Percentiles rank a stretch among this genome's conserved stretches.
Conservation (phyloP, 2,113 vertebrate species). For the Poecile atricapillus region DNA sequence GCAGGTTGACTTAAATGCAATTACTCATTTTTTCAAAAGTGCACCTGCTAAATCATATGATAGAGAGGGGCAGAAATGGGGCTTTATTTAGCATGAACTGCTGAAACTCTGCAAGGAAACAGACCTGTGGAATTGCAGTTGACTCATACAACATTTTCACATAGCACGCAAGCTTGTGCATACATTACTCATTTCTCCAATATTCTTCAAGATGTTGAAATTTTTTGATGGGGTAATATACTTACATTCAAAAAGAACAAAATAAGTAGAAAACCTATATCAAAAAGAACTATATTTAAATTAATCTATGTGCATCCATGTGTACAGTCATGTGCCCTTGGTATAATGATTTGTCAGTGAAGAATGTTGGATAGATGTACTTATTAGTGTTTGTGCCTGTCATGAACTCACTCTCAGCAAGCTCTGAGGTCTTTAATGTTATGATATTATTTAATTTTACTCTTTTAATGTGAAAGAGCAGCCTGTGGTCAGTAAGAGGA, state of each 20-base stretch:
- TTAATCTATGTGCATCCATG: neutral
- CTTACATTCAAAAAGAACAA: neutral
- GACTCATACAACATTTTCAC: neutral
- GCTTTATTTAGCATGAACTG: neutral
- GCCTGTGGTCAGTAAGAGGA: neutral
- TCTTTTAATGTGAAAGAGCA: conserved; percentile 28
- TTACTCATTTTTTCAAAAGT: conserved; percentile 28
- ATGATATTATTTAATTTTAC: conserved; percentile 28
- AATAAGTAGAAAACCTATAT: neutral
- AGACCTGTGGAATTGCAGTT: neutral
- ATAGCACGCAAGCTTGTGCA: neutral
- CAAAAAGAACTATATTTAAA: neutral
- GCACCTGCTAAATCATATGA: neutral
- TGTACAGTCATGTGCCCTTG: neutral
- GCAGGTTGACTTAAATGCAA: conserved; percentile 39
- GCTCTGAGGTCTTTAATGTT: neutral
- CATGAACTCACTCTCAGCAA: neutral
- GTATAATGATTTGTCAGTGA: neutral
- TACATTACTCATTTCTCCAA: neutral
- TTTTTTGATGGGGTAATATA: neutral
- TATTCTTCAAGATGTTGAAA: neutral
- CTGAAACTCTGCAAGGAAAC: neutral
- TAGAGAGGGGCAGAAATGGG: neutral
- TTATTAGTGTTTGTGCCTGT: neutral
- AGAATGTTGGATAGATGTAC: neutral